Percentiles rank a stretch among this genome's conserved stretches.
Evolutionary conservation across 2,888 invertebrate genomes (phyloP).

Genomic region (Bellardia pandia): DNA sequence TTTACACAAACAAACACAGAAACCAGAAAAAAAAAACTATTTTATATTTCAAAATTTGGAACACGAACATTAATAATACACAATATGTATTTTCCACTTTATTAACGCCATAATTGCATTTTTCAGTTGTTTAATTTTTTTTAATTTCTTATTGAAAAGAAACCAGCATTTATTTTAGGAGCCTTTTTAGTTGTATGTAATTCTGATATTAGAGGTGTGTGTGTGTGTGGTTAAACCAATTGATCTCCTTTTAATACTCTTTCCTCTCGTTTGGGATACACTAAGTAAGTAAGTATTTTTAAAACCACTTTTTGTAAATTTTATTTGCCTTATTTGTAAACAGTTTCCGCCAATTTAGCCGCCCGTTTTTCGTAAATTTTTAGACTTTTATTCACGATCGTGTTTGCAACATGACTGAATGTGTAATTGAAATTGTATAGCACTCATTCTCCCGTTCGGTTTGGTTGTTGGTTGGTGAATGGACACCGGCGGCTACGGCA

Average conservation of each 20-base stretch:
- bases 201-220: constrained; percentile 4
- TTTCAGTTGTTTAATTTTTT: constrained; percentile 33
- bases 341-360: constrained; percentile 57
- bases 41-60: background rate
- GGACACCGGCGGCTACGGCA: constrained; percentile 38
- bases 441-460: constrained; percentile 22
- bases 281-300: constrained; percentile 28
- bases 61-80: constrained; percentile 32
- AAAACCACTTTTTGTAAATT: constrained; percentile 63
- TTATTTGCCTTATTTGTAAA: constrained; percentile 33
- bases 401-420: constrained; percentile 71
- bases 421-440: constrained; percentile 48
- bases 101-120: constrained; percentile 29
- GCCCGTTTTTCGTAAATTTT: constrained; percentile 17
- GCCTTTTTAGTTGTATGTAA: constrained; percentile 21
- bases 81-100: constrained; percentile 45
- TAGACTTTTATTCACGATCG: constrained; percentile 69
- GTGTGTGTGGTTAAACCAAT: constrained; percentile 37
- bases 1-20: constrained; percentile 15
- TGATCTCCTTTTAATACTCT: constrained; percentile 19
- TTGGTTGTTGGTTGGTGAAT: constrained; percentile 48
- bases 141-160: constrained; percentile 17
- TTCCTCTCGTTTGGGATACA: constrained; percentile 38
- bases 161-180: constrained; percentile 38
- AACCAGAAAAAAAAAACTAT: background rate